Evolutionary conservation across 2,113 vertebrate species (phyloP), one percentile per base, ranked within the genome.

Genomic region (Bagarius yarrelli): DNA sequence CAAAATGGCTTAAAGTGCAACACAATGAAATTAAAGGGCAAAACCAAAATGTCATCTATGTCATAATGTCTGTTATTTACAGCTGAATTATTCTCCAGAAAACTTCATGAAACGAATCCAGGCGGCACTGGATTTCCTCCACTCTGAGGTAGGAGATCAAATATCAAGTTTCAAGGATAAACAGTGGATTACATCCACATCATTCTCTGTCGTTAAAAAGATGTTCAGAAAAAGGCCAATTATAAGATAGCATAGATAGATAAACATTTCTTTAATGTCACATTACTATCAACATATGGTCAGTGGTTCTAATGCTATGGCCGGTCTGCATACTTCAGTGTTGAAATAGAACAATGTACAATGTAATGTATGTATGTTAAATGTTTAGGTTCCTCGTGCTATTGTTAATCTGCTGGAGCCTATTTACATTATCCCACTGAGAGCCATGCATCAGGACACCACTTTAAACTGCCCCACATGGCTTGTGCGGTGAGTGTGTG

Each of bases 321-420:
- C 36, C 6, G 36, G 6, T 40, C 36, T 40, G 36, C 3, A 6
- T 25, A 60, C 27, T 63, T 63, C 19, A 34, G 19, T 34, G 32
- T 64, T 18, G 40, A 36, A 66, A 36, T 6, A 66, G 9, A 23
- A 13, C 1, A 74, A 21, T 27, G 6, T 56, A 59, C 19, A 0
- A 13, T 61, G 0, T 60, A 25, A 1, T 5, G 61, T 19, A 18
- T 12, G 5, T 87, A 32, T 83, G 23, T 61, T 25, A 0, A 27
- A 36, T 32, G 1, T 19, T 19, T 87, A 98, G 97, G 94, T 97
- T 61, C 96, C 96, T 0, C 94, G 91, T 80, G 93, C 93, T 73
- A 88, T 97, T 67, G 95, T 98, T 84, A 98, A 94, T 87, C 88
- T 98, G 4, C 85, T 97, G 70, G 92, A 95, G n/a, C 91, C 94